phyloP scores from a whole-genome alignment of 2,888 invertebrate species.

The Lasioglossum malachurum region DNA sequence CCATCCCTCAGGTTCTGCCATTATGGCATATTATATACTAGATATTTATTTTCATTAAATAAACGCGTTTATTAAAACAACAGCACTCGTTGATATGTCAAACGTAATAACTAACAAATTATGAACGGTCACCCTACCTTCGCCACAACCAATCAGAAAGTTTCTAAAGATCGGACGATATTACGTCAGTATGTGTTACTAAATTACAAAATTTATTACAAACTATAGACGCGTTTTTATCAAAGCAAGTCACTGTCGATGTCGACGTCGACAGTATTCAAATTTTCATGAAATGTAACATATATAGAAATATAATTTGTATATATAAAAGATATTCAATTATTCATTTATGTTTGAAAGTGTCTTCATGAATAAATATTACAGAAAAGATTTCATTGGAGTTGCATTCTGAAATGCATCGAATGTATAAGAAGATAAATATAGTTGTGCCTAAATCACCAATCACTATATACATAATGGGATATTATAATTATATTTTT shows the following conservation, averaged over 20 bases:
- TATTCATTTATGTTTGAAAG: neutral
- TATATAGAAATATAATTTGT: neutral
- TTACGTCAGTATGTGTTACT: slow-evolving; percentile 85
- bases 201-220: slow-evolving; percentile 54
- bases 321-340: neutral
- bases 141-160: slow-evolving; percentile 86
- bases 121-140: slow-evolving; percentile 79
- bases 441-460: neutral
- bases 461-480: too few species aligned
- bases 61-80: slow-evolving; percentile 44
- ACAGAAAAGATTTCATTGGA: slow-evolving; percentile 7
- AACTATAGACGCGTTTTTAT: slow-evolving; percentile 31
- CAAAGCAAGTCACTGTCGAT: neutral
- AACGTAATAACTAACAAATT: slow-evolving; percentile 76
- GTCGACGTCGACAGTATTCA: neutral
- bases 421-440: neutral
- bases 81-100: slow-evolving; percentile 70
- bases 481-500: too few species aligned
- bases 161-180: slow-evolving; percentile 87
- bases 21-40: slow-evolving; percentile 68
- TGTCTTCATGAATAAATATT: neutral
- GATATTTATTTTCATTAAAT: slow-evolving; percentile 67
- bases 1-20: slow-evolving; percentile 82
- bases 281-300: neutral
- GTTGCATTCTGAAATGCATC: neutral